A percentile compares a stretch with the other conserved stretches of the same genome.
phyloP scores from a whole-genome alignment of 2,113 vertebrate genomes.

The Calcarius ornatus region DNA sequence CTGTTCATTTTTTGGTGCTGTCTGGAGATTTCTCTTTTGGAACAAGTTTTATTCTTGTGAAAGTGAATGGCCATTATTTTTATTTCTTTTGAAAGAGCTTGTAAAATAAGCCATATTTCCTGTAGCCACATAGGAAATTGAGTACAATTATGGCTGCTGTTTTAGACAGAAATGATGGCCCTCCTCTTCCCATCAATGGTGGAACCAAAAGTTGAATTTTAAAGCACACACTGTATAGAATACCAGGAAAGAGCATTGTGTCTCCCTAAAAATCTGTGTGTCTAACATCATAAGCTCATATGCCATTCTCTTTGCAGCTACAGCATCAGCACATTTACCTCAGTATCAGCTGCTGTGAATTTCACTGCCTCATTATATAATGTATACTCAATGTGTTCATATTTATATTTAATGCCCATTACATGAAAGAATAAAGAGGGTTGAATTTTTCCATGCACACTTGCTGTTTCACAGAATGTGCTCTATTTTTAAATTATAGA shows the following conservation, averaged over 20 bases:
- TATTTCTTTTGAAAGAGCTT: not conserved
- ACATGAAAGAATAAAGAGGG: not conserved
- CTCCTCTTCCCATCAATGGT: not conserved
- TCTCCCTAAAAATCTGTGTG: not conserved
- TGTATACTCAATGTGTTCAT: not conserved
- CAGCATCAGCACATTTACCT: not conserved
- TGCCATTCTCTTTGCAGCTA: not conserved
- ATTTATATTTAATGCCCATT: not conserved
- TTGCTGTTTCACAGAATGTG: not conserved
- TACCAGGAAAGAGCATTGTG: rapidly evolving
- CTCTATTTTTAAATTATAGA: not conserved
- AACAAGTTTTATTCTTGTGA: not conserved
- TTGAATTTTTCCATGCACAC: not conserved
- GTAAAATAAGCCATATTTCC: not conserved
- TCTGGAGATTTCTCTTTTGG: not conserved
- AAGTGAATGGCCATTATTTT: not conserved
- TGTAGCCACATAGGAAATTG: not conserved
- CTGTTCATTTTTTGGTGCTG: not conserved
- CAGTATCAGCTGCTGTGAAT: not conserved
- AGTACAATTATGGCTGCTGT: not conserved
- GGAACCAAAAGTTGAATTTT: not conserved
- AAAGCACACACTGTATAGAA: rapidly evolving
- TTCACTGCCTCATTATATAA: not conserved
- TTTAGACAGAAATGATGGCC: not conserved
- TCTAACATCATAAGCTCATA: not conserved